Evolutionary conservation across 2,797 vertebrate genomes (phyloP).

Genomic region (Acanthurus tractus): DNA sequence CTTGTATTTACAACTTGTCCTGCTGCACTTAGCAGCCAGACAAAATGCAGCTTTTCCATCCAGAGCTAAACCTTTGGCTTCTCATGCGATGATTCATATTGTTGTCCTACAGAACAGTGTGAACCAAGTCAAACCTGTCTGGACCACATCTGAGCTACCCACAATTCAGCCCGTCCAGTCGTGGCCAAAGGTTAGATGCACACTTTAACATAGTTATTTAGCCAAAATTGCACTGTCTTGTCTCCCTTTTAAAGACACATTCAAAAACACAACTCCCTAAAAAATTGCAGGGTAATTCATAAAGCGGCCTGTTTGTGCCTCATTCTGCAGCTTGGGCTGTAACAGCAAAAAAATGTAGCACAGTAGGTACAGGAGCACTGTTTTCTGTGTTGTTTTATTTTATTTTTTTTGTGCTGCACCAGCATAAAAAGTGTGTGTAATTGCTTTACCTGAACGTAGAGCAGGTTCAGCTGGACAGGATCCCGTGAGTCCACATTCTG

Average conservation of each 20-base stretch:
- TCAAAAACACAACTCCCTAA: not conserved
- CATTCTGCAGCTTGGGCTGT: constrained; percentile 3
- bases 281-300: constrained; percentile 8
- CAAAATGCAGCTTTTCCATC: constrained; percentile 8
- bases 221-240: constrained; percentile 3
- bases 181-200: constrained; percentile 8
- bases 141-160: no score
- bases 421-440: constrained; percentile 19
- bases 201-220: not conserved
- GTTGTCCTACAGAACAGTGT: not conserved
- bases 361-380: not conserved
- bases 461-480: constrained; percentile 97
- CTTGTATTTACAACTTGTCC: not conserved
- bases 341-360: not conserved
- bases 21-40: not conserved
- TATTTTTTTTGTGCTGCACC: not conserved
- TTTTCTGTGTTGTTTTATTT: not conserved
- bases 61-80: not conserved
- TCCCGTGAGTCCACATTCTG: constrained; percentile 98
- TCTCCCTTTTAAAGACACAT: not conserved
- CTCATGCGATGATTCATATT: not conserved
- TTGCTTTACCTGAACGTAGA: constrained; percentile 95
- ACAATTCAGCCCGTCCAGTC: constrained; percentile 22
- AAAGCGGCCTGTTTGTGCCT: not conserved
- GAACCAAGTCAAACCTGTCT: constrained; percentile 25